Evolutionary conservation across 1,140 invertebrate species (phyloP), one percentile per base, ranked within the genome.

Genomic region (Drosophila pruinosa): DNA sequence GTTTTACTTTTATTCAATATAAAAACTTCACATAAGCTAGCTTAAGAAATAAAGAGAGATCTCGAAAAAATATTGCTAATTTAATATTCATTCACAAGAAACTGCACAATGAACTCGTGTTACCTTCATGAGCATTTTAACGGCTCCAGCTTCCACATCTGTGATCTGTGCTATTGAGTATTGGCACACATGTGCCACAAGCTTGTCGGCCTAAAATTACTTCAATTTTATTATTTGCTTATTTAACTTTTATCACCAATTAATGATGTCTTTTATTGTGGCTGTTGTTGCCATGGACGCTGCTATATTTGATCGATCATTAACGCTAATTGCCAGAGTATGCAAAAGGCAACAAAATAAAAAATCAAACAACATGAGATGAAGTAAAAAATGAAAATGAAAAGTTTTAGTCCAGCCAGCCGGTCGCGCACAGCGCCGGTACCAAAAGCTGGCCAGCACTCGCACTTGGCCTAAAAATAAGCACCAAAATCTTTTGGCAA

Each of bases 161-260:
- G 47, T 24, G 5, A 15, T 4, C 31, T 4, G 12, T 17, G 38
- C 38, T 15, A 6, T 39, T 14, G 15, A 1, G 38, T 50, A 48
- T 41, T 48, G 34, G n/a, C 22, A 62, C 43, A 77, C 56, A 73
- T 78, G 70, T 53, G 72, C 22, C 34, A n/a, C n/a, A n/a, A n/a
- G 15, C 7, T 28, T 41, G 45, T 50, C 41, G 39, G 63, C 70
- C 56, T 36, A 65, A 83, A 76, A 70, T 85, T 76, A 83, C 69
- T 80, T 69, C 57, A 73, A 79, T 86, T 86, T 79, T 81, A 81
- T 81, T 88, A 86, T 80, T 77, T 86, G 86, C 82, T 89, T 90
- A 89, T 75, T 89, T 89, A 90, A 88, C 70, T 89, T 90, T 89
- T 89, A 89, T 86, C 81, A 90, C 88, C 81, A 81, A 81, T 81